These are phyloP conservation scores for Lonchura striata DNA, from an alignment of 2,113 vertebrate species.

Conservation along the genomic window DNA sequence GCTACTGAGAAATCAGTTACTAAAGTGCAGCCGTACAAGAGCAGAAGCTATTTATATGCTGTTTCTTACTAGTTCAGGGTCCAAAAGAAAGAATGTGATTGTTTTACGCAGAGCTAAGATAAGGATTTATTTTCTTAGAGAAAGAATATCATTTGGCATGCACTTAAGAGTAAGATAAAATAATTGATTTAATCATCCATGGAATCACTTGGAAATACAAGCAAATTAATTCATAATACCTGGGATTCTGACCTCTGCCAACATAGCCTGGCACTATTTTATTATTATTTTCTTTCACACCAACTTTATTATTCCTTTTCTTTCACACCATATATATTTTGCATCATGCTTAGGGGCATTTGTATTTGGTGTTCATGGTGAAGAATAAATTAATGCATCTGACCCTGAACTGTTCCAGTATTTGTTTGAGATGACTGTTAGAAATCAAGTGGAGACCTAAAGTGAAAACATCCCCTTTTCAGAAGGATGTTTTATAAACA, in stretches of 20 bases:
- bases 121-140: not conserved
- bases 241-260: not conserved
- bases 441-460: not conserved
- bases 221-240: not conserved
- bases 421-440: slow-evolving; percentile 50
- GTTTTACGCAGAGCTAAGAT: slow-evolving; percentile 26
- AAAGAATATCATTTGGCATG: not conserved
- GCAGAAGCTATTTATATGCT: not conserved
- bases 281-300: not conserved
- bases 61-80: slow-evolving; percentile 16
- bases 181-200: not conserved
- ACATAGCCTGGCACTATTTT: not conserved
- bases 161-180: not conserved
- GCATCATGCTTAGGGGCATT: not conserved
- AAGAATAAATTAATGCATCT: slow-evolving; percentile 17
- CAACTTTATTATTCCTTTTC: not conserved
- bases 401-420: slow-evolving; percentile 55
- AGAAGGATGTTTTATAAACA: slow-evolving; percentile 26
- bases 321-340: not conserved
- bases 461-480: slow-evolving; percentile 13
- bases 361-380: not conserved
- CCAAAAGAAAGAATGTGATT: slow-evolving; percentile 26
- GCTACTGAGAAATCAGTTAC: slow-evolving; percentile 70
- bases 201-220: not conserved
- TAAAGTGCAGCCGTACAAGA: slow-evolving; percentile 25